phyloP scores from a whole-genome alignment of 2,888 invertebrate species.

The Elmis aenea region DNA sequence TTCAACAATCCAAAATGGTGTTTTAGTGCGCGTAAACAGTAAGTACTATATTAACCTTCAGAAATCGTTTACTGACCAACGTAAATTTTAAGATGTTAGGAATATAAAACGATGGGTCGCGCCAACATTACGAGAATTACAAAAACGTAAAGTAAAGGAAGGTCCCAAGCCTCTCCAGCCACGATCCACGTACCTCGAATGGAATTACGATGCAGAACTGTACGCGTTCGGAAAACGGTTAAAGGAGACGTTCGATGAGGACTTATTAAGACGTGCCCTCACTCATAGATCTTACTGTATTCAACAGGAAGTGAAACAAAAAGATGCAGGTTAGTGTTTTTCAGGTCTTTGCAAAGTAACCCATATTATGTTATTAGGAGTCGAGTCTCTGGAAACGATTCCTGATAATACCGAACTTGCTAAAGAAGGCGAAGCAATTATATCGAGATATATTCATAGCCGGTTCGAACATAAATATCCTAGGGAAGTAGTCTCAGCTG shows the following conservation, averaged over 20 bases:
- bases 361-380: too few species aligned
- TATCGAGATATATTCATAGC: conserved; percentile 60
- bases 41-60: too few species aligned
- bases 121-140: conserved; percentile 62
- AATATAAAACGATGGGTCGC: conserved; percentile 58
- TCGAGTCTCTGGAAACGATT: conserved; percentile 36
- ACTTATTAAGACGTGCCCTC: conserved; percentile 69
- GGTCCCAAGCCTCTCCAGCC: conserved; percentile 53
- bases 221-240: conserved; percentile 83
- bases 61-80: too few species aligned
- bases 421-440: conserved; percentile 62
- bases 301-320: conserved; percentile 62
- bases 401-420: conserved; percentile 66
- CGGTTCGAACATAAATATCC: conserved; percentile 68
- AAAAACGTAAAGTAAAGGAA: conserved; percentile 53
- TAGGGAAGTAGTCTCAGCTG: conserved; percentile 64
- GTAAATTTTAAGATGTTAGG: not conserved
- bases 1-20: too few species aligned
- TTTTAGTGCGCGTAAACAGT: too few species aligned
- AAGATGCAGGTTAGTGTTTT: conserved; percentile 1
- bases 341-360: conserved; percentile 1
- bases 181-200: conserved; percentile 67
- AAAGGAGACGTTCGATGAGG: conserved; percentile 73
- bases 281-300: conserved; percentile 73
- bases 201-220: conserved; percentile 85